Percentiles rank a stretch among this genome's conserved stretches.
phyloP scores from a whole-genome alignment of 2,888 invertebrate genomes.

The Cheilosia impressa region DNA sequence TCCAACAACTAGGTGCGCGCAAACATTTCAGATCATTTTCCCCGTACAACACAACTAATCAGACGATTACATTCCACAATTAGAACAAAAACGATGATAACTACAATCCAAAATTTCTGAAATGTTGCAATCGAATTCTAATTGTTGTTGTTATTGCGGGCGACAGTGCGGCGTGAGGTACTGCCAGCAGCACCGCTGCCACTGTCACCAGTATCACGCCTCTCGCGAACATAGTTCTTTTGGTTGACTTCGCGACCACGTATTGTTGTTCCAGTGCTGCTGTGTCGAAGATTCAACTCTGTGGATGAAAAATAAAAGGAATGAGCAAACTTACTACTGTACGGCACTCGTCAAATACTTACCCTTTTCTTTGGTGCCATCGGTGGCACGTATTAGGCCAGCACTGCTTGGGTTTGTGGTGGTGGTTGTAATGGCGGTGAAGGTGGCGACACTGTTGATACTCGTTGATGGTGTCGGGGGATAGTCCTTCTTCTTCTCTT shows the following conservation, averaged over 20 bases:
- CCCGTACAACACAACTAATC: constrained; percentile 71
- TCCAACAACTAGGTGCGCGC: constrained; percentile 66
- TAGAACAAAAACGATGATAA: constrained; percentile 70
- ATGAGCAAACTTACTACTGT: not conserved
- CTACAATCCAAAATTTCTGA: constrained; percentile 72
- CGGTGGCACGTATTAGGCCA: constrained; percentile 71
- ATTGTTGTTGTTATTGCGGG: constrained; percentile 79
- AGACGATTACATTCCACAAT: constrained; percentile 70
- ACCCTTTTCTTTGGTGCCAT: constrained; percentile 83
- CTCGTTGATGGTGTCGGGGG: constrained; percentile 53
- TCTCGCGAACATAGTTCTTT: constrained; percentile 77
- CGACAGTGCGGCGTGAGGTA: constrained; percentile 81
- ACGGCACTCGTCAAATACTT: constrained; percentile 13
- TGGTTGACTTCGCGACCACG: constrained; percentile 76
- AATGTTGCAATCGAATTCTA: constrained; percentile 74
- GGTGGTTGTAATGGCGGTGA: constrained; percentile 9
- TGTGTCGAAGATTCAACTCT: constrained; percentile 63
- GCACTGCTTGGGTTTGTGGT: constrained; percentile 58
- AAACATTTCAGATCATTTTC: constrained; percentile 74
- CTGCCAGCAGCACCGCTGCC: constrained; percentile 77
- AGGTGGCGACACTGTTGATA: constrained; percentile 39
- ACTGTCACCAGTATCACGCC: constrained; percentile 79
- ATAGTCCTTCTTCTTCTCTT: constrained; percentile 76
- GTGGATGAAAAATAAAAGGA: not conserved
- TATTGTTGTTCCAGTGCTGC: constrained; percentile 59